phyloP scores from a whole-genome alignment of 2,888 invertebrate species.

The Clepsis dumicolana region DNA sequence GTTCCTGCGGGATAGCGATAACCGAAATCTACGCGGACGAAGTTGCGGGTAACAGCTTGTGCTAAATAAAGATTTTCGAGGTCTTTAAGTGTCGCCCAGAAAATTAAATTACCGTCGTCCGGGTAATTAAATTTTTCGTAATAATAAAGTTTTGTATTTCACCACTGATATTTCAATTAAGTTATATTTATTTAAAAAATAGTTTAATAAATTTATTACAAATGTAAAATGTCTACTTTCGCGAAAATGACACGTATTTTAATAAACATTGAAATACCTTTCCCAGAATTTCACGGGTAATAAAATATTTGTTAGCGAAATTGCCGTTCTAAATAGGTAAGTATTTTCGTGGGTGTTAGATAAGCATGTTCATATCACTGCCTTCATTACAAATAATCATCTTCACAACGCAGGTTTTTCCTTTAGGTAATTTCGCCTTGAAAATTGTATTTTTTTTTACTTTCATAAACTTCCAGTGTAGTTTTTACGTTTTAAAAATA shows the following conservation, averaged over 20 bases:
- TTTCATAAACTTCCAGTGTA: background rate
- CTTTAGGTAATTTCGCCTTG: background rate
- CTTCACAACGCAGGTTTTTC: background rate
- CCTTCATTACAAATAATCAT: background rate
- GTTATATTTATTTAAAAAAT: too few species aligned
- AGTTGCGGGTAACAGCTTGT: too few species aligned
- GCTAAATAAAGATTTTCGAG: too few species aligned
- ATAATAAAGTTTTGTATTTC: too few species aligned
- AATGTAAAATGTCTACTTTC: too few species aligned
- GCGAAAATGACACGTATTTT: background rate
- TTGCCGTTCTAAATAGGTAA: background rate
- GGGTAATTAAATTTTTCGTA: too few species aligned
- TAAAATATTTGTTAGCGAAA: background rate
- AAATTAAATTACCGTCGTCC: too few species aligned
- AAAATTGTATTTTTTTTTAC: background rate
- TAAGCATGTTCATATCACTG: background rate
- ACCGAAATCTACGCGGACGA: too few species aligned
- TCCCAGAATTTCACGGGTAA: background rate
- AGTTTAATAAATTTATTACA: too few species aligned
- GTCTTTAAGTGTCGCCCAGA: too few species aligned
- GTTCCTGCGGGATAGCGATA: too few species aligned
- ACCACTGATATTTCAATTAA: too few species aligned
- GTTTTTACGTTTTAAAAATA: background rate
- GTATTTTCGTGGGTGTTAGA: background rate
- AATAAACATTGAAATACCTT: background rate